These are phyloP conservation scores for Dolichoris vasculosae DNA, from an alignment of 1,140 invertebrate species.

Conservation along the genomic window DNA sequence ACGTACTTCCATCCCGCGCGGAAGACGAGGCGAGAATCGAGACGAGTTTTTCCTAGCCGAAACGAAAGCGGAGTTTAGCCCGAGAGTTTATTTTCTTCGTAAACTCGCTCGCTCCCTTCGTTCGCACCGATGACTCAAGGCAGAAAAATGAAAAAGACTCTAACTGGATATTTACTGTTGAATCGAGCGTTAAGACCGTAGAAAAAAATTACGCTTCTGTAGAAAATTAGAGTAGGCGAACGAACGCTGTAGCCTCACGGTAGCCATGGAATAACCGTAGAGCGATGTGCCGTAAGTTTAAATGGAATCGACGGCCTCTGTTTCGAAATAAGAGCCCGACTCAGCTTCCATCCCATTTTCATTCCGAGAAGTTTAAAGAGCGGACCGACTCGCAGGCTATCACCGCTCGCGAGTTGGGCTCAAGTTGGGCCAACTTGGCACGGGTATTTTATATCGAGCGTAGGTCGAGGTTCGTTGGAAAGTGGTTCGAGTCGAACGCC, in stretches of 20 bases:
- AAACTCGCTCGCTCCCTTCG: too few relatives aligned
- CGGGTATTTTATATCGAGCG: too few relatives aligned
- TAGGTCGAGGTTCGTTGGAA: not conserved
- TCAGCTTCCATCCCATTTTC: conserved; percentile 7
- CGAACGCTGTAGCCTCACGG: not conserved
- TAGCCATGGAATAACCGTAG: not conserved
- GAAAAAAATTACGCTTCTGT: too few relatives aligned
- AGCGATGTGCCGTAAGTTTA: not conserved
- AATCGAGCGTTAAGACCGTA: too few relatives aligned
- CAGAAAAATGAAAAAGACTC: too few relatives aligned
- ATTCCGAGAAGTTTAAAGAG: conserved; percentile 40
- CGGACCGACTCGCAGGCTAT: not conserved
- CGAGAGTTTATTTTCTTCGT: too few relatives aligned
- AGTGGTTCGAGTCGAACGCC: too few relatives aligned
- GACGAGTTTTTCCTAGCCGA: too few relatives aligned
- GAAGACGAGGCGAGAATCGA: not conserved
- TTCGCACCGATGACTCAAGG: too few relatives aligned
- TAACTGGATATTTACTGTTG: too few relatives aligned
- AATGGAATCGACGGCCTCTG: not conserved
- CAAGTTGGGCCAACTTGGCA: too few relatives aligned
- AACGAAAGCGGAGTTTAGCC: too few relatives aligned
- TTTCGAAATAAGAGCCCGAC: not conserved
- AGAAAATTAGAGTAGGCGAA: not conserved
- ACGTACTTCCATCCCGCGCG: not conserved
- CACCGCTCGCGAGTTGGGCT: not conserved